Percentiles rank a stretch among this genome's conserved stretches.
phyloP scores from a whole-genome alignment of 1,140 invertebrate genomes.

The Drosophila azteca region DNA sequence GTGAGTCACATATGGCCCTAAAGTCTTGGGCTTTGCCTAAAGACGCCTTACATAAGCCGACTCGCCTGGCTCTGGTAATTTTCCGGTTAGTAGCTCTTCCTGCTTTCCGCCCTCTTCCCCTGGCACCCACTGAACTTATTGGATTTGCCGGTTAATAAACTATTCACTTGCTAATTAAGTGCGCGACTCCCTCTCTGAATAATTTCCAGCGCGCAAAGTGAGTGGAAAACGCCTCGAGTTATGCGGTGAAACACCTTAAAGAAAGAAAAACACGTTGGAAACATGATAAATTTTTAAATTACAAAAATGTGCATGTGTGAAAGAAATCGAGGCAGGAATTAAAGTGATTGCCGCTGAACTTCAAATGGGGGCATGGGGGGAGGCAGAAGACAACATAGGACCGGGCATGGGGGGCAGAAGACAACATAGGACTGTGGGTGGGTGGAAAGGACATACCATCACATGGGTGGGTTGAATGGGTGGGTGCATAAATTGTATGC shows the following conservation, averaged over 20 bases:
- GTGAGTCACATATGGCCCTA: slow-evolving; percentile 68
- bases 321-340: slow-evolving; percentile 24
- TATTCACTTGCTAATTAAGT: slow-evolving; percentile 72
- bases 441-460: slow-evolving; percentile 1
- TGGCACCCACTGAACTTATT: slow-evolving; percentile 55
- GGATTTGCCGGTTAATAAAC: slow-evolving; percentile 74
- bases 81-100: slow-evolving; percentile 3
- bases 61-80: slow-evolving; percentile 45
- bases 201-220: slow-evolving; percentile 42
- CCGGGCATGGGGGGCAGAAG: neutral
- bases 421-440: neutral
- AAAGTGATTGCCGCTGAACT: slow-evolving; percentile 56
- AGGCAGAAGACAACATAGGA: neutral
- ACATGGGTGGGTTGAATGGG: neutral
- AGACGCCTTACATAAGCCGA: slow-evolving; percentile 27
- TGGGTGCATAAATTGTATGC: slow-evolving; percentile 40
- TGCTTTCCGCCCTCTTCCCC: neutral
- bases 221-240: slow-evolving; percentile 29
- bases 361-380: slow-evolving; percentile 19
- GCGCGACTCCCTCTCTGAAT: slow-evolving; percentile 37
- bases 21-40: slow-evolving; percentile 24
- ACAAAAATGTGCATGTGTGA: slow-evolving; percentile 16
- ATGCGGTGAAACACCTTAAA: slow-evolving; percentile 29
- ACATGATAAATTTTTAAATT: slow-evolving; percentile 34
- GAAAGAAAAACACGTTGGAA: neutral